These are phyloP conservation scores for Vireo altiloquus DNA, from an alignment of 2,113 vertebrate genomes.

Conservation along the genomic window DNA sequence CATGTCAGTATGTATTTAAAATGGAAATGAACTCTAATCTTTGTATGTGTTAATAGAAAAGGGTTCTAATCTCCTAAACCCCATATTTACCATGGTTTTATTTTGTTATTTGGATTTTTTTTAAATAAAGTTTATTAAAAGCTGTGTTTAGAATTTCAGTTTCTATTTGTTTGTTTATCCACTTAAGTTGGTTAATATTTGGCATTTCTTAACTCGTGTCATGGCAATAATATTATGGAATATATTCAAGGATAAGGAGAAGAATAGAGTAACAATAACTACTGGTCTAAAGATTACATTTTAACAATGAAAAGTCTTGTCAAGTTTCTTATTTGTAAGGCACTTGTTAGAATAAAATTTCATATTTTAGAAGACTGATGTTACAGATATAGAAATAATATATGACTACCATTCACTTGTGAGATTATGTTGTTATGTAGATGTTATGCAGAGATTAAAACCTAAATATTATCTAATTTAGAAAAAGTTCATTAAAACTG, in stretches of 20 bases:
- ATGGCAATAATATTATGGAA: not conserved
- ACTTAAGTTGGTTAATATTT: not conserved
- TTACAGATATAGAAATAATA: not conserved
- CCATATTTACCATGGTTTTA: not conserved
- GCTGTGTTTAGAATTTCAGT: not conserved
- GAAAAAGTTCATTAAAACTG: not conserved
- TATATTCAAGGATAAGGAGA: not conserved
- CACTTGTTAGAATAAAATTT: not conserved
- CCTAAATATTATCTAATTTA: not conserved
- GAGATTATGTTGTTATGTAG: not conserved
- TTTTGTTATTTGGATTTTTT: not conserved
- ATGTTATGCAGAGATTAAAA: not conserved
- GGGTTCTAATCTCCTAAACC: conserved; percentile 27
- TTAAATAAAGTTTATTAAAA: not conserved
- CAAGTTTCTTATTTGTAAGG: not conserved
- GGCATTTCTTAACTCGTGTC: not conserved
- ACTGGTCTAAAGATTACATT: not conserved
- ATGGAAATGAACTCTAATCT: conserved; percentile 58
- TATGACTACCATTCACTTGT: not conserved
- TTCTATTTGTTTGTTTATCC: not conserved
- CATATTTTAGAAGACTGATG: not conserved
- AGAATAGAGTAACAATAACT: not conserved
- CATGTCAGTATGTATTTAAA: conserved; percentile 49
- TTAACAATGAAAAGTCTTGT: not conserved
- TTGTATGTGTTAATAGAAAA: conserved; percentile 35